phyloP scores from a whole-genome alignment of 1,140 invertebrate species.

The Tetramorium parvispinum region DNA sequence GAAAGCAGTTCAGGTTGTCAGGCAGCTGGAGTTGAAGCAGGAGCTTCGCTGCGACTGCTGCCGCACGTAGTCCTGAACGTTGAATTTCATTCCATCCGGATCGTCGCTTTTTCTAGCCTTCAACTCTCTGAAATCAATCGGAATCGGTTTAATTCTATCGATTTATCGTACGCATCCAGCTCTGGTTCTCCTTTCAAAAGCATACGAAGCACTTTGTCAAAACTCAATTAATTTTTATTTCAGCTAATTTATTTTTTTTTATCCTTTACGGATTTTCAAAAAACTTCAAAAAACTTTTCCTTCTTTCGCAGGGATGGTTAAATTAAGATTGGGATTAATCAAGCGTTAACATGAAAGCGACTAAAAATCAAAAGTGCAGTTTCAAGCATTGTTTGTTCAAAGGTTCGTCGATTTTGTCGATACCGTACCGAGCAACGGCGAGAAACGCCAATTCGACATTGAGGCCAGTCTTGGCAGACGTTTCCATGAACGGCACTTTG shows the following conservation, averaged over 20 bases:
- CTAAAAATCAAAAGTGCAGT: neutral
- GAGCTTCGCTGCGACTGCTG: slow-evolving; percentile 87
- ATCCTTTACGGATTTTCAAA: too few species aligned
- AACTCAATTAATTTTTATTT: neutral
- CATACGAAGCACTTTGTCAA: neutral
- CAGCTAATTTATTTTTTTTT: neutral
- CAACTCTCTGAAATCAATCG: slow-evolving; percentile 86
- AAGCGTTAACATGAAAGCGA: neutral
- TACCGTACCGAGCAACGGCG: slow-evolving; percentile 89
- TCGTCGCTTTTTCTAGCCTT: slow-evolving; percentile 87
- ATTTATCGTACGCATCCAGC: neutral
- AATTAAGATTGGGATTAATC: neutral
- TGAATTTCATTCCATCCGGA: slow-evolving; percentile 88
- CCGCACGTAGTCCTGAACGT: slow-evolving; percentile 89
- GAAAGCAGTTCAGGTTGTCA: slow-evolving; percentile 79
- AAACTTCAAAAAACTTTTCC: neutral
- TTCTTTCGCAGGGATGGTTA: neutral
- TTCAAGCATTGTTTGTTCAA: neutral
- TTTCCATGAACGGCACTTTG: slow-evolving; percentile 95
- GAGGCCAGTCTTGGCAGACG: slow-evolving; percentile 93
- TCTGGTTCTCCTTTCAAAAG: neutral
- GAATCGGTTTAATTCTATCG: neutral
- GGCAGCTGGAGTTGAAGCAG: slow-evolving; percentile 83
- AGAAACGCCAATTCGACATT: slow-evolving; percentile 94
- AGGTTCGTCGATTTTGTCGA: neutral